Conservation (phyloP, 2,797 vertebrate species). For the Phylloscopus collybita region DNA sequence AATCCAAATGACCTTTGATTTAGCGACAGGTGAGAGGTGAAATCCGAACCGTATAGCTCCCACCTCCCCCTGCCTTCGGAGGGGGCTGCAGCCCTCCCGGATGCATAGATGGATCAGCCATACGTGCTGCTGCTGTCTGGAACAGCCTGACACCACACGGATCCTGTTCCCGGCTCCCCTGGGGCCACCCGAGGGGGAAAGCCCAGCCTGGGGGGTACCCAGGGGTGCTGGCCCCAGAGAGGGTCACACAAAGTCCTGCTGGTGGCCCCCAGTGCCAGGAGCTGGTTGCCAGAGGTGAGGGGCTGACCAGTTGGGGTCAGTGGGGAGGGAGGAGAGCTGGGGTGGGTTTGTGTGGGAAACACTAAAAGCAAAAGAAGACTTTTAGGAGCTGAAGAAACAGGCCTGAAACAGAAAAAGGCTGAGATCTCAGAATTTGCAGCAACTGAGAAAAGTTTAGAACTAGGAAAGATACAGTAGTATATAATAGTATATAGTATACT, state of each 20-base stretch:
- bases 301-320: fast-evolving
- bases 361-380: too few species aligned
- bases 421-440: too few species aligned
- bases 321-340: not conserved
- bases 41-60: not conserved
- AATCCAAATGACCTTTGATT: conserved; percentile 19
- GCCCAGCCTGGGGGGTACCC: fast-evolving
- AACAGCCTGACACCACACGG: not conserved
- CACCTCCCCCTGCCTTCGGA: not conserved
- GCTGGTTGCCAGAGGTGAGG: fast-evolving
- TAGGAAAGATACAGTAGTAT: too few species aligned
- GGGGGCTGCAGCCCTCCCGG: not conserved
- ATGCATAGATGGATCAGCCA: conserved; percentile 33
- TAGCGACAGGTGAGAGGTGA: conserved; percentile 57
- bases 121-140: not conserved
- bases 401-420: too few species aligned
- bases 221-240: not conserved
- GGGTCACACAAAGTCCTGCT: not conserved
- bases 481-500: too few species aligned
- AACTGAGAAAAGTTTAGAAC: too few species aligned
- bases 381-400: too few species aligned
- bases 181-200: not conserved
- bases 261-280: not conserved
- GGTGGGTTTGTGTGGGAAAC: not conserved
- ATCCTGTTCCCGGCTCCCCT: not conserved